phyloP scores from a whole-genome alignment of 1,140 invertebrate genomes.

The Ostrea denselamellosa region DNA sequence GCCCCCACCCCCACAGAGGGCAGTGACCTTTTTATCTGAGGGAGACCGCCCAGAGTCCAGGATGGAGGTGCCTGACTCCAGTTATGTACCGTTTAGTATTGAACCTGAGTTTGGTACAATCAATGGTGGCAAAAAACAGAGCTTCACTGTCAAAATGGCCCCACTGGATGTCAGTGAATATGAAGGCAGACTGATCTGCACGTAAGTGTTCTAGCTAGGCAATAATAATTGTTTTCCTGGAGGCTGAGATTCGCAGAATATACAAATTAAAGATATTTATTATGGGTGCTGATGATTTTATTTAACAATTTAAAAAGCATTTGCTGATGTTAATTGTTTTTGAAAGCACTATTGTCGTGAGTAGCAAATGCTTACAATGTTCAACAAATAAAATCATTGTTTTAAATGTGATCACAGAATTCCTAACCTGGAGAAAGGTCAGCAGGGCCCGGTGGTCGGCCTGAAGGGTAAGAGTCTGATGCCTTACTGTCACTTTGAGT shows the following conservation, averaged over 20 bases:
- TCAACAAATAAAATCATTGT: no score
- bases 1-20: slow-evolving; percentile 67
- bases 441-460: slow-evolving; percentile 73
- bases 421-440: slow-evolving; percentile 73
- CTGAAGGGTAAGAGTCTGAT: slow-evolving; percentile 76
- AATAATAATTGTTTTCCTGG: no score
- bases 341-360: no score
- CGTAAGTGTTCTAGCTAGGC: slow-evolving; percentile 61
- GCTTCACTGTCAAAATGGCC: slow-evolving; percentile 77
- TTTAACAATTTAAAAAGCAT: not conserved
- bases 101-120: slow-evolving; percentile 76
- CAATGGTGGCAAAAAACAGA: slow-evolving; percentile 69
- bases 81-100: slow-evolving; percentile 75
- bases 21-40: slow-evolving; percentile 75
- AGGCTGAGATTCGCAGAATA: not conserved
- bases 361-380: no score
- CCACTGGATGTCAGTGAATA: slow-evolving; percentile 79
- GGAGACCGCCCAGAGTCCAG: slow-evolving; percentile 70
- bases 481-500: slow-evolving; percentile 80
- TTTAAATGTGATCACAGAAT: slow-evolving; percentile 64
- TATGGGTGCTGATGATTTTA: not conserved
- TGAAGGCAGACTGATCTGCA: slow-evolving; percentile 77
- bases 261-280: not conserved
- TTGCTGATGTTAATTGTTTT: not conserved
- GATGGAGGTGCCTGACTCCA: slow-evolving; percentile 68